Evolutionary conservation across 2,888 invertebrate species (phyloP).

Genomic region (Labia minor): DNA sequence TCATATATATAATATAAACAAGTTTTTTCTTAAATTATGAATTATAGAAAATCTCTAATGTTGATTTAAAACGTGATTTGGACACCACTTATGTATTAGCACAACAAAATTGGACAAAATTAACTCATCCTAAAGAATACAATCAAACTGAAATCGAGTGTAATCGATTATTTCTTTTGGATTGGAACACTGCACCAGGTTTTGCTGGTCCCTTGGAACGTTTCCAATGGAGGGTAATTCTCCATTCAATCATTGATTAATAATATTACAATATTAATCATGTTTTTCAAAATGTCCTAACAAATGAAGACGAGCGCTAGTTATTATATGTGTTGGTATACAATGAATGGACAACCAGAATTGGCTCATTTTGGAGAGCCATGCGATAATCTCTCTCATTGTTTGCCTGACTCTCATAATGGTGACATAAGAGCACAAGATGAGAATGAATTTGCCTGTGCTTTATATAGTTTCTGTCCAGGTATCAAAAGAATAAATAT

Average conservation of each 20-base stretch:
- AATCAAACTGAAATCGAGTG: conserved; percentile 35
- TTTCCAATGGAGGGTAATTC: conserved; percentile 45
- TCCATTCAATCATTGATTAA: neutral
- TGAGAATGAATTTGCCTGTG: conserved; percentile 44
- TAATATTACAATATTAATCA: neutral
- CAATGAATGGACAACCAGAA: conserved; percentile 44
- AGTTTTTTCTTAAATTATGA: neutral
- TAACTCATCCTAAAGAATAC: conserved; percentile 34
- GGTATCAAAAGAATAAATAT: too few relatives aligned
- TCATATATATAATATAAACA: too few relatives aligned
- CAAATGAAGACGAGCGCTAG: conserved; percentile 41
- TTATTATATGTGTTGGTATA: conserved; percentile 58
- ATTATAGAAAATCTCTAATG: conserved; percentile 17
- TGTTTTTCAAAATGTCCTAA: neutral
- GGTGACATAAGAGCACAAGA: conserved; percentile 48
- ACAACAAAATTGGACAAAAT: conserved; percentile 38
- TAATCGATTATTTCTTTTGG: conserved; percentile 5
- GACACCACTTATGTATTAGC: conserved; percentile 42
- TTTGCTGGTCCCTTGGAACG: conserved; percentile 38
- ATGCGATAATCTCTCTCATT: conserved; percentile 52
- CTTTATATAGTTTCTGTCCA: conserved; percentile 54
- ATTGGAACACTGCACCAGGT: conserved; percentile 20
- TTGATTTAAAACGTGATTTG: conserved; percentile 18
- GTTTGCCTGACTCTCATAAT: conserved; percentile 40
- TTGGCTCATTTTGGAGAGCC: conserved; percentile 44